These are phyloP conservation scores for Coregonus ussuriensis DNA, from an alignment of 2,797 vertebrate species.

Conservation along the genomic window DNA sequence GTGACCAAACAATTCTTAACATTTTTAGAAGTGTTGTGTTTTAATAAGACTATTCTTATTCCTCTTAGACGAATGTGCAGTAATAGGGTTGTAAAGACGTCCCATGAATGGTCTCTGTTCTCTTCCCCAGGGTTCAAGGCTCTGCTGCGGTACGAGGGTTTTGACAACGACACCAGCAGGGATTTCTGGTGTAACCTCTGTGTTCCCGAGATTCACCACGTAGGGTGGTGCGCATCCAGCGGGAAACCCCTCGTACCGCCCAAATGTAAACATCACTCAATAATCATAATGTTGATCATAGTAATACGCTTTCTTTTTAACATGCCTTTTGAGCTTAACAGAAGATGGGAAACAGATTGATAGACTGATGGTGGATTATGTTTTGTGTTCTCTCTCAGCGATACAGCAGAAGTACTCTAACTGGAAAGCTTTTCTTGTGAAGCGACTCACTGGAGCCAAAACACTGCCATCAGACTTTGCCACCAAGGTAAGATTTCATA, in stretches of 20 bases:
- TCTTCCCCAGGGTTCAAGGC: conserved; percentile 86
- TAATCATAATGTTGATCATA: neutral
- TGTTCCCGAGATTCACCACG: conserved; percentile 91
- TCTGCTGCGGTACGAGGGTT: conserved; percentile 95
- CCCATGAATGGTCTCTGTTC: neutral
- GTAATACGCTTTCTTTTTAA: neutral
- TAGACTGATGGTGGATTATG: neutral
- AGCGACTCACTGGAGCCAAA: conserved; percentile 98
- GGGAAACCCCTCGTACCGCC: conserved; percentile 96
- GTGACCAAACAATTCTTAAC: too few species aligned
- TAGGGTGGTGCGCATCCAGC: conserved; percentile 97
- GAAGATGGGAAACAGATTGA: neutral
- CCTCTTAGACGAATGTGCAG: too few species aligned
- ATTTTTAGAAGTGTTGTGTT: neutral
- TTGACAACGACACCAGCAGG: conserved; percentile 91
- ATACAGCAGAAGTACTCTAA: conserved; percentile 98
- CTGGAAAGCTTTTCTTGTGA: conserved; percentile 98
- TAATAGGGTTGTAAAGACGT: too few species aligned
- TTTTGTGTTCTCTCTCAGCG: conserved; percentile 72
- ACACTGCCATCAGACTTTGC: conserved; percentile 95
- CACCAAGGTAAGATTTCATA: conserved; percentile 82
- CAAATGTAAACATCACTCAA: conserved; percentile 80
- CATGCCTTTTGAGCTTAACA: neutral
- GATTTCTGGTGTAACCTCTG: conserved; percentile 98
- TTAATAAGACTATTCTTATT: neutral